Evolutionary conservation across 2,113 vertebrate species (phyloP).

Genomic region (Mormyrus iriodes): DNA sequence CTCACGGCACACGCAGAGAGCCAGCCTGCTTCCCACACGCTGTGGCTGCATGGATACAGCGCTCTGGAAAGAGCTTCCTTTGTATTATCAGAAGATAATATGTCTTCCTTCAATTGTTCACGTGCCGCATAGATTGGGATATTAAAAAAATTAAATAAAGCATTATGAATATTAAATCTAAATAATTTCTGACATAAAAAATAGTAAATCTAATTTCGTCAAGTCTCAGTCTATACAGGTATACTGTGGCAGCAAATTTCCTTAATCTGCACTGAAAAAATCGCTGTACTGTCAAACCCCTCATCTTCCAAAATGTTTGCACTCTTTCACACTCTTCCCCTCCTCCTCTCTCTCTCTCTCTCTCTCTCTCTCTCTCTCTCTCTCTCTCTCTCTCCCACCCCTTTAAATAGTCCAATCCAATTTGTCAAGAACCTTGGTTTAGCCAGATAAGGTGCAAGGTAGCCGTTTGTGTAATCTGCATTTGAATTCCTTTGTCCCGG

Average conservation of each 20-base stretch:
- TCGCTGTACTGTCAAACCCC: not conserved
- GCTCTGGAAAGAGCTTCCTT: not conserved
- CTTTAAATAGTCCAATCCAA: constrained; percentile 61
- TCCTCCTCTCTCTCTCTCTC: not conserved
- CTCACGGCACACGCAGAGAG: not conserved
- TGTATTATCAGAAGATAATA: not conserved
- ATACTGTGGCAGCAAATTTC: not conserved
- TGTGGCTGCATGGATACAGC: not conserved
- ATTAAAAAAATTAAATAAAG: not conserved
- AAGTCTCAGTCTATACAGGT: not conserved
- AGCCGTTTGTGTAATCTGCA: constrained; percentile 57
- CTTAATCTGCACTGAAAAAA: constrained; percentile 1
- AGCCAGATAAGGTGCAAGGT: constrained; percentile 39
- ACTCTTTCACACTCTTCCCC: not conserved
- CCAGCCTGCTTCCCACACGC: not conserved
- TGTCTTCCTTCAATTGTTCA: not conserved
- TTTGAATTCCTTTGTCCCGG: constrained; percentile 43
- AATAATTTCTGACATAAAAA: not conserved
- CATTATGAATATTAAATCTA: not conserved
- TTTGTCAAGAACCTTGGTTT: constrained; percentile 54
- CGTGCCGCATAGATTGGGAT: not conserved
- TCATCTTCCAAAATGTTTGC: constrained; percentile 5
- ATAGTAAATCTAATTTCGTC: not conserved
- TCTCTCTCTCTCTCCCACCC: constrained; percentile 37
- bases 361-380: constrained; percentile 38